Evolutionary conservation across 2,888 invertebrate genomes (phyloP).

Genomic region (Pristionchus exspectatus): DNA sequence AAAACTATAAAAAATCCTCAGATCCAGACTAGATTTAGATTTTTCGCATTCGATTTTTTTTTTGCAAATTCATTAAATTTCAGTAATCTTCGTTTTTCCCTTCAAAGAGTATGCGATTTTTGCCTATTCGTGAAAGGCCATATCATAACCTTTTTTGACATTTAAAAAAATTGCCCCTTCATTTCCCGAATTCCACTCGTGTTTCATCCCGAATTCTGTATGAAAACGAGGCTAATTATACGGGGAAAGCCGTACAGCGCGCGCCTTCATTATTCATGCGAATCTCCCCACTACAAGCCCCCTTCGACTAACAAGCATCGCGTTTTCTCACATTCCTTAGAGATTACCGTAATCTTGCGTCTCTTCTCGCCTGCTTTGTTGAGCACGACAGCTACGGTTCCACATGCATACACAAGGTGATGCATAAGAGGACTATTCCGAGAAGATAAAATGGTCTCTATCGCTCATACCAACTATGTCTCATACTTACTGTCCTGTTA

Average conservation of each 20-base stretch:
- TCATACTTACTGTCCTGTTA: not conserved
- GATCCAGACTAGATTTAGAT: too few species aligned
- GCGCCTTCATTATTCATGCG: slow-evolving; percentile 39
- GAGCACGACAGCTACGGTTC: not conserved
- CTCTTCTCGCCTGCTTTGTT: not conserved
- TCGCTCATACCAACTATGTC: too few species aligned
- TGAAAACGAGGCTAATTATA: slow-evolving; percentile 15
- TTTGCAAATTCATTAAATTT: not conserved
- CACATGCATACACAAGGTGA: not conserved
- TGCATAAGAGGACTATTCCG: not conserved
- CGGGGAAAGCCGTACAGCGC: slow-evolving; percentile 32
- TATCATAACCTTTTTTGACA: not conserved
- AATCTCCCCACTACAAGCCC: slow-evolving; percentile 9
- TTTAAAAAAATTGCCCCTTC: too few species aligned
- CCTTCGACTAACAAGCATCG: slow-evolving; percentile 15
- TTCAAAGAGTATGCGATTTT: not conserved
- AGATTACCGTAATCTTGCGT: slow-evolving; percentile 33
- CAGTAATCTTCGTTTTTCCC: not conserved
- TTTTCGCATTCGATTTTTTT: not conserved
- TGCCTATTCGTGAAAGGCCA: not conserved
- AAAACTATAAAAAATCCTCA: too few species aligned
- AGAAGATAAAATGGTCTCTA: not conserved
- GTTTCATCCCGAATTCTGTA: not conserved
- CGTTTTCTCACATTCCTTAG: slow-evolving; percentile 21
- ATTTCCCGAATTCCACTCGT: not conserved